phyloP scores from a whole-genome alignment of 2,888 invertebrate species.

The Frankliniella fusca region DNA sequence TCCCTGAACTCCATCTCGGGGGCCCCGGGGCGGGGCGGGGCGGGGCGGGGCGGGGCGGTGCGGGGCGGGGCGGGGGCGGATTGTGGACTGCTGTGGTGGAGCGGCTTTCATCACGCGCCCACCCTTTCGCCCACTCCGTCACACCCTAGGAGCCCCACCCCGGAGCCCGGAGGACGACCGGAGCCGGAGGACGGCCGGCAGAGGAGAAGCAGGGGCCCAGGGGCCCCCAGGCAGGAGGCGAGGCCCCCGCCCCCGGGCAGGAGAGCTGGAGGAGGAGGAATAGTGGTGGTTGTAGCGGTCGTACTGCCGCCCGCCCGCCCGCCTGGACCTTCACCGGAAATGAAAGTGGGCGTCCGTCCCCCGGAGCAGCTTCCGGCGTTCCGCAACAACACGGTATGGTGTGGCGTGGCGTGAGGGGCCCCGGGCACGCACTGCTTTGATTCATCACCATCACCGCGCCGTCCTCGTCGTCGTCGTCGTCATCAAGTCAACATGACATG shows the following conservation, averaged over 20 bases:
- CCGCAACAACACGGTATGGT: neutral
- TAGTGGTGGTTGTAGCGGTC: too few species aligned
- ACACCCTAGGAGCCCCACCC: too few species aligned
- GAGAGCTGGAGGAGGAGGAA: too few species aligned
- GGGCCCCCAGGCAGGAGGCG: too few species aligned
- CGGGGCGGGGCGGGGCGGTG: neutral
- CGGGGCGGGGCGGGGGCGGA: neutral
- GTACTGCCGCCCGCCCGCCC: too few species aligned
- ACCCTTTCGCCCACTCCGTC: neutral
- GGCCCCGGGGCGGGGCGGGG: neutral
- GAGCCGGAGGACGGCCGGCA: neutral
- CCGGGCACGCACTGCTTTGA: neutral
- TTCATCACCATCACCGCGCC: neutral
- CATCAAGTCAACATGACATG: too few species aligned
- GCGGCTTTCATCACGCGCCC: neutral
- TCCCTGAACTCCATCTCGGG: neutral
- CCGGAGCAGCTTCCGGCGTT: neutral
- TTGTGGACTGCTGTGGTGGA: neutral
- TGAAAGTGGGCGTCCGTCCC: constrained; percentile 21
- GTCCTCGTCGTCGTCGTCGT: too few species aligned
- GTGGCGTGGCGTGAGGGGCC: too few species aligned
- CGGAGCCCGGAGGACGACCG: neutral
- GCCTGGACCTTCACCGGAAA: constrained; percentile 17
- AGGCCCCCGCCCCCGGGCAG: too few species aligned
- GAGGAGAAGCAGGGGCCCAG: neutral